These are phyloP conservation scores for Rhadina sibilatrix DNA, from an alignment of 2,113 vertebrate species.

Conservation along the genomic window DNA sequence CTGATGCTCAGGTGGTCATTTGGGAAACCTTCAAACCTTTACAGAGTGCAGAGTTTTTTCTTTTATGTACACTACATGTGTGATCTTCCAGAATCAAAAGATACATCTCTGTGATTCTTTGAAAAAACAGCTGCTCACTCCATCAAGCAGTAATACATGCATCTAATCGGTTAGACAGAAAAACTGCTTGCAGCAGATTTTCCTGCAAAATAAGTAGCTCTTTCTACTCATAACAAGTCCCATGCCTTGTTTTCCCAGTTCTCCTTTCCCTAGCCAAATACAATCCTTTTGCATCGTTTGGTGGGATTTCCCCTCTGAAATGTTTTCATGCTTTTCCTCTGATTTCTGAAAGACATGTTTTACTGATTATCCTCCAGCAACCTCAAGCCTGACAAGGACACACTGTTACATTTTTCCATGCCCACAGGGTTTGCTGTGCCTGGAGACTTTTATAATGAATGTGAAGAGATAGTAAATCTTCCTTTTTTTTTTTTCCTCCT, in stretches of 20 bases:
- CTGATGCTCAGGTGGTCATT: neutral
- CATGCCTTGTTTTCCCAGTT: neutral
- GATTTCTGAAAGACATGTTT: slow-evolving; percentile 18
- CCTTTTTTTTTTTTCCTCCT: accelerated
- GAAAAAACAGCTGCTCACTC: neutral
- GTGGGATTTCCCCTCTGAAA: neutral
- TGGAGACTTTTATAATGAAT: slow-evolving; percentile 32
- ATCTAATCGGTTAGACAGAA: neutral
- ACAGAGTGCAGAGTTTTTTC: neutral
- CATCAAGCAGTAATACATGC: neutral
- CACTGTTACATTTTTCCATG: slow-evolving; percentile 18
- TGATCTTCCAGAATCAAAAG: neutral
- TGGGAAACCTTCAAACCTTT: neutral
- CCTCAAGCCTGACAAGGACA: neutral
- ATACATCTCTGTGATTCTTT: neutral
- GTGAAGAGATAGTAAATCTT: neutral
- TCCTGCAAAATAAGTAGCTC: neutral
- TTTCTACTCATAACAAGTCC: neutral
- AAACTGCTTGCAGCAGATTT: neutral
- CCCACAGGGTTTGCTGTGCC: slow-evolving; percentile 1
- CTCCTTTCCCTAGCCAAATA: neutral
- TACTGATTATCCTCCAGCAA: slow-evolving; percentile 36
- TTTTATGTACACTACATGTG: accelerated
- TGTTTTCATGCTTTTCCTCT: neutral
- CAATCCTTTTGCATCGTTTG: neutral